Conservation (phyloP, 2,888 invertebrate genomes). For the Sialis fuliginosa region DNA sequence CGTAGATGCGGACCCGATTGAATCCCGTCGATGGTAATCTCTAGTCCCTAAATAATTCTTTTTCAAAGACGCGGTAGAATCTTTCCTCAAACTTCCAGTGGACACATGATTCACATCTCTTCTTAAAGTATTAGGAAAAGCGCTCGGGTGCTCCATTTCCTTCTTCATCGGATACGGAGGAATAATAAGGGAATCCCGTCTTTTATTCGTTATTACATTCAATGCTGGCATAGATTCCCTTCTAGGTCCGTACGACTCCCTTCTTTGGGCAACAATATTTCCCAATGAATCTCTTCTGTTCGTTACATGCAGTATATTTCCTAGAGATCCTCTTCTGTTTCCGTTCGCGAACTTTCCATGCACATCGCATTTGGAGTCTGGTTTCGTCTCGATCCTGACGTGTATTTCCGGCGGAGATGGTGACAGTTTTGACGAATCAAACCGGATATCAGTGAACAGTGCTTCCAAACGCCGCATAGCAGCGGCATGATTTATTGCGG, state of each 20-base stretch:
- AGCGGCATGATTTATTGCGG: constrained; percentile 40
- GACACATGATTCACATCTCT: constrained; percentile 27
- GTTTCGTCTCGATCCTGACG: constrained; percentile 32
- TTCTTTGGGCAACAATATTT: constrained; percentile 17
- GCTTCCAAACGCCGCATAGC: constrained; percentile 56
- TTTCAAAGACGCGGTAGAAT: constrained; percentile 11
- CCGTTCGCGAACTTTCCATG: constrained; percentile 37
- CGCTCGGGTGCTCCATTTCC: constrained; percentile 50
- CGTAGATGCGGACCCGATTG: constrained; percentile 13
- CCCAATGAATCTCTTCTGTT: constrained; percentile 41
- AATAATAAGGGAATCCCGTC: constrained; percentile 41
- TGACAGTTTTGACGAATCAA: constrained; percentile 25
- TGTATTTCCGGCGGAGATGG: constrained; percentile 16
- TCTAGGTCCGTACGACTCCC: constrained; percentile 23
- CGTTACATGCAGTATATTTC: constrained; percentile 32
- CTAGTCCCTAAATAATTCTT: constrained; percentile 7
- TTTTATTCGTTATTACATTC: constrained; percentile 19
- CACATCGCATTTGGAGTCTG: constrained; percentile 51
- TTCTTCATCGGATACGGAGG: constrained; percentile 35
- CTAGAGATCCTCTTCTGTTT: constrained; percentile 36
- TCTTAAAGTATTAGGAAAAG: constrained; percentile 48
- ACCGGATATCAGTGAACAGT: constrained; percentile 46
- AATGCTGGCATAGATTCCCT: constrained; percentile 28
- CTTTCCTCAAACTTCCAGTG: constrained; percentile 19
- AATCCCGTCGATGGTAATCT: constrained; percentile 14